Base-by-base conservation (phyloP, 2,888 invertebrate species). In the Agriopis aurantiaria region DNA sequence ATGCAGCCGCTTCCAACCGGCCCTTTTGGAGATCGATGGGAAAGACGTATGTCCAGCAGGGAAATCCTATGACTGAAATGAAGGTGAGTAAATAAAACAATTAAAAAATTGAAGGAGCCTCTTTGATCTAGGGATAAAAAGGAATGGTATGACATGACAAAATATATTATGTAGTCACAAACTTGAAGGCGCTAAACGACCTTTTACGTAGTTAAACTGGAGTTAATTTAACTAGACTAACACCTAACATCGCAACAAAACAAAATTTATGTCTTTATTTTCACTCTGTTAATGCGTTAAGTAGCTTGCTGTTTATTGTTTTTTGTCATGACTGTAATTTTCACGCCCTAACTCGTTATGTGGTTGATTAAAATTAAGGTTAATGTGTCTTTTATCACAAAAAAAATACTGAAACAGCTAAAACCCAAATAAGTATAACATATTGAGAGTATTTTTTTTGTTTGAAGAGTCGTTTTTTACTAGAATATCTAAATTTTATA, bases 171-270 rank as follows among this genome's bases (percentile, higher is more conserved):
- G 33, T 33, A 33, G 33, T 5, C 33, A 4, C 5, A 33, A 33
- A 33, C 33, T 3, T 5, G 0, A 33, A 3, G 33, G 33, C 33
- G 33, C 23, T 52, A 52, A 23, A 17, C 23, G 52, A 3, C 23
- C 23, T 43, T 43, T 8, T 0, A 8, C 43, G 43, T 41, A 43
- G n/a, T n/a, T n/a, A 10, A 8, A 43, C 43, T 33, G 6, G 12
- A 46, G 85, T 85, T 79, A 77, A 83, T 82, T 83, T 80, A 82
- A 82, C 79, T 82, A 81, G 83, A 87, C 88, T 86, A 85, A 87
- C 88, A 90, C 87, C 79, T 77, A 65, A 49, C 57, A 64, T 69
- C 70, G 72, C 69, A 73, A 70, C 71, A 71, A 71, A 71, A 69
- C 69, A 72, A 73, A 72, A 73, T 75, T 74, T 66, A 75, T 61